These are phyloP conservation scores for Sesia bembeciformis DNA, from an alignment of 2,888 invertebrate genomes.

Conservation along the genomic window DNA sequence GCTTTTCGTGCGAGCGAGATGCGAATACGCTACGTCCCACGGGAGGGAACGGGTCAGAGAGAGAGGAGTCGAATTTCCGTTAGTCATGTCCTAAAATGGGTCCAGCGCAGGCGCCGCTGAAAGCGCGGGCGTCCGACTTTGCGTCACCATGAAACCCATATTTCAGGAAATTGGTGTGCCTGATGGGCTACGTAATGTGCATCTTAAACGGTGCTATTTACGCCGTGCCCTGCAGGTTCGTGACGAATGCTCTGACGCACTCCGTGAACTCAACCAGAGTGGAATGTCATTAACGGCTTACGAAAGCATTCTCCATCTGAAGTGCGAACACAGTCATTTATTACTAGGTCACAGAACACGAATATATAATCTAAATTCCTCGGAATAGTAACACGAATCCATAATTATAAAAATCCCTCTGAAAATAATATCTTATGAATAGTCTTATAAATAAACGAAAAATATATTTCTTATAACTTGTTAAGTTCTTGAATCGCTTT, in stretches of 20 bases:
- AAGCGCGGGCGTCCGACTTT: constrained; percentile 71
- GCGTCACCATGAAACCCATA: constrained; percentile 68
- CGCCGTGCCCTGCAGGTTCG: constrained; percentile 31
- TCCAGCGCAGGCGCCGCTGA: constrained; percentile 75
- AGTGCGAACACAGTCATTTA: no score
- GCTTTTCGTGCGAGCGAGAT: constrained; percentile 70
- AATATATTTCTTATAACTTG: no score
- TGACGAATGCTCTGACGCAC: constrained; percentile 61
- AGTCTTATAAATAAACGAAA: no score
- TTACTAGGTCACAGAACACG: no score
- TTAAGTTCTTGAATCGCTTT: no score
- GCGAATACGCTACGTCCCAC: constrained; percentile 46
- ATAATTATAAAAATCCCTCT: no score
- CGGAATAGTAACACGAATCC: no score
- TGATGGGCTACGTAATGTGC: constrained; percentile 43
- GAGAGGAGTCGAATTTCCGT: constrained; percentile 78
- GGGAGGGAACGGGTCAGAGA: constrained; percentile 66
- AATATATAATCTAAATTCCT: no score
- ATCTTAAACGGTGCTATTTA: constrained; percentile 35
- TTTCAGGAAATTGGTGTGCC: constrained; percentile 64
- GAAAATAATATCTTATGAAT: no score
- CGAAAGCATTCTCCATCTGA: constrained; percentile 33
- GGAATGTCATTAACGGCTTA: constrained; percentile 65
- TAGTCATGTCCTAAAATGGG: constrained; percentile 84
- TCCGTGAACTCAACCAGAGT: constrained; percentile 38